Base-by-base conservation (phyloP, 2,113 vertebrate species). In the Forbesichthys papilliferus region DNA sequence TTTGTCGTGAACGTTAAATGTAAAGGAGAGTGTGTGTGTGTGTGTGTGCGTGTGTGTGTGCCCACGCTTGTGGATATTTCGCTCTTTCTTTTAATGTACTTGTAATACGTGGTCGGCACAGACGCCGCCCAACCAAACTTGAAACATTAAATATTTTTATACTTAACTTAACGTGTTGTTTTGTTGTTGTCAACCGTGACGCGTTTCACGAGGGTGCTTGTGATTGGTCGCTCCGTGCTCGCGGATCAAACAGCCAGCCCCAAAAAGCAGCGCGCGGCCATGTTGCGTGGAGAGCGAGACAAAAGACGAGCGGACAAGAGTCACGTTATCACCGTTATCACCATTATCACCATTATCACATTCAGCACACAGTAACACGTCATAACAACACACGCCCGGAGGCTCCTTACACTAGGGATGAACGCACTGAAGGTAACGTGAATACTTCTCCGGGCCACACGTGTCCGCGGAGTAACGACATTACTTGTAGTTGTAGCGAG, bases 221-320 rank as follows among this genome's bases (percentile, higher is more conserved):
- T 84, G 82, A 91, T 91, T 90, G 90, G 91, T 72, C 75, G 5
- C 16, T 57, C 54, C 36, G 64, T 48, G 51, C 58, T 18, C 47
- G 62, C 18, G 75, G 20, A 11, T 58, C 63, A 80, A 72, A 63
- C 69, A 66, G 59, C 71, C 77, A 76, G 72, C 80, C 80, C 75
- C 49, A 66, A 79, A 84, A 74, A 73, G 66, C 72, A 85, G 70
- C 52, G 80, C 80, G 80, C 83, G 83, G 89, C 89, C 87, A 90
- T 88, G 78, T 90, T 91, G 84, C 82, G 84, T 86, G 83, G 49
- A 70, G 70, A 75, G 79, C 74, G 77, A 61, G 82, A 56, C 75
- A 36, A 78, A 78, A 84, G 80, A 82, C 84, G 86, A 88, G 84
- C 27, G 88, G 81, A 78, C 61, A 20, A 49, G 67, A 66, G 67